Conservation (phyloP, 2,113 vertebrate species). For the Ellobius talpinus region DNA sequence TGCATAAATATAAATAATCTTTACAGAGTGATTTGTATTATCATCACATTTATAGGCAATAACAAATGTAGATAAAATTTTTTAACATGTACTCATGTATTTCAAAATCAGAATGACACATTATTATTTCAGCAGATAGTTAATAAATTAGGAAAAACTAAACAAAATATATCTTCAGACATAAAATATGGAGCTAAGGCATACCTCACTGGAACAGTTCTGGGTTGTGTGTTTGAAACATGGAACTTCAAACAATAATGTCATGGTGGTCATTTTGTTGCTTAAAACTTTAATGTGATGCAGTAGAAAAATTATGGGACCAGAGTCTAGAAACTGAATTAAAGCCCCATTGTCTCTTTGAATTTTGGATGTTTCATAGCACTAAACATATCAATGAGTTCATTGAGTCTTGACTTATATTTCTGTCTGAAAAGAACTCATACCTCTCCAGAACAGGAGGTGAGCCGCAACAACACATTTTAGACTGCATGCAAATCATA, state of each 20-base stretch:
- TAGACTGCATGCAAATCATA: neutral
- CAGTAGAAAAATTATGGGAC: neutral
- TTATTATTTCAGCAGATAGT: neutral
- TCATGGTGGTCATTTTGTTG: neutral
- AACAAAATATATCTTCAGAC: neutral
- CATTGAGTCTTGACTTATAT: neutral
- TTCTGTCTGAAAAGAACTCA: neutral
- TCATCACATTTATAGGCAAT: neutral
- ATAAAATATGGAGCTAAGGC: neutral
- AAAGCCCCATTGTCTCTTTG: neutral
- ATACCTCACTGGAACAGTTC: rapidly evolving
- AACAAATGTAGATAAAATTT: neutral
- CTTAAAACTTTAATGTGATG: neutral
- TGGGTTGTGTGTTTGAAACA: neutral
- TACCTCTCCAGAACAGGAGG: neutral
- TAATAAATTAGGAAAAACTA: neutral
- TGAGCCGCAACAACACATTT: neutral
- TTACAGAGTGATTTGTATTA: neutral
- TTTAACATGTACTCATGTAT: neutral
- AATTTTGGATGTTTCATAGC: neutral
- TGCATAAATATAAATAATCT: neutral
- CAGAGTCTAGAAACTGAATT: neutral
- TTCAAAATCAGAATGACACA: conserved; percentile 1
- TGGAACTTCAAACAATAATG: neutral
- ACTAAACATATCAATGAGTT: neutral